Evolutionary conservation across 2,113 vertebrate genomes (phyloP).

Genomic region (Nannospalax galili): DNA sequence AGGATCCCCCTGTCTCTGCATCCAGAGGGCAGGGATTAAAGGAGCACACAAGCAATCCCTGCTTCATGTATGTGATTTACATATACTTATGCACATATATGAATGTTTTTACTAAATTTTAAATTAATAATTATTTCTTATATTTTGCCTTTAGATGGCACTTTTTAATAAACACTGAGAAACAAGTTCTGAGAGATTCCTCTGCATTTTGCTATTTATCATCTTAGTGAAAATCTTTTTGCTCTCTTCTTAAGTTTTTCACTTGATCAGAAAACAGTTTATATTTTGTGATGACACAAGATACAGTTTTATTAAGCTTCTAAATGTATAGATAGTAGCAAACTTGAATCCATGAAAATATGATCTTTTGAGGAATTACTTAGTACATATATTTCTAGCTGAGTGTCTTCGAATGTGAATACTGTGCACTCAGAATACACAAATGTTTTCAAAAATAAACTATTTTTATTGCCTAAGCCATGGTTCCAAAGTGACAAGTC

Average conservation of each 20-base stretch:
- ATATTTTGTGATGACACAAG: not conserved
- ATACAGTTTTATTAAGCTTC: not conserved
- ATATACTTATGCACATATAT: not conserved
- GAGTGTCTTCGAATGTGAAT: not conserved
- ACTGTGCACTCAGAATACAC: not conserved
- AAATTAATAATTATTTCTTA: slow-evolving; percentile 3
- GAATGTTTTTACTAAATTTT: not conserved
- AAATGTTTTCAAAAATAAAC: not conserved
- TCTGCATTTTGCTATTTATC: not conserved
- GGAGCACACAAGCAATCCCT: no score
- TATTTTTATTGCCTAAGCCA: not conserved
- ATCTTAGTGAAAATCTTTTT: not conserved
- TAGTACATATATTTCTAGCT: not conserved
- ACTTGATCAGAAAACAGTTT: not conserved
- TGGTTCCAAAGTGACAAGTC: not conserved
- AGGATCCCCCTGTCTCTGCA: no score
- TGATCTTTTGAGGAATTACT: not conserved
- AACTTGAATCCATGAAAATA: not conserved
- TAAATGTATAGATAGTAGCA: not conserved
- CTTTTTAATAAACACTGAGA: not conserved
- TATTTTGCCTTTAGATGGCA: not conserved
- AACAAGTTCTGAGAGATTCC: not conserved
- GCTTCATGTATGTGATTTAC: not conserved
- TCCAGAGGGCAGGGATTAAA: no score
- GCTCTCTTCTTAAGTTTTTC: not conserved